phyloP scores from a whole-genome alignment of 2,888 invertebrate genomes.

The Spisula solida region DNA sequence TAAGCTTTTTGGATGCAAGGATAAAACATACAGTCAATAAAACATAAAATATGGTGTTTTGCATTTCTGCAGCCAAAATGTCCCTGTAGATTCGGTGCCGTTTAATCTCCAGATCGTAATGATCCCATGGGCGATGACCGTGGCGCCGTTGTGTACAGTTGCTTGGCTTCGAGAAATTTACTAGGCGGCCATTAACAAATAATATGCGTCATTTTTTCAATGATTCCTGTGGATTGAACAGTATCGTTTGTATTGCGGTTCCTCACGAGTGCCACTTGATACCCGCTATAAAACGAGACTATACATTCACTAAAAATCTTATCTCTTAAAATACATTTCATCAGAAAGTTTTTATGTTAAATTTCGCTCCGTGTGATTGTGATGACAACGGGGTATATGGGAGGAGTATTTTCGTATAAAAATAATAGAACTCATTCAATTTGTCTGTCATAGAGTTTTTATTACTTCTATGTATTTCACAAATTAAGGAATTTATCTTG shows the following conservation, averaged over 20 bases:
- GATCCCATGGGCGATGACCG: not conserved
- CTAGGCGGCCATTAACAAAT: not conserved
- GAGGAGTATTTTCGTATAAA: no score
- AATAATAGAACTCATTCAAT: no score
- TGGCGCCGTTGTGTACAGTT: conserved; percentile 20
- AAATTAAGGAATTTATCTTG: not conserved
- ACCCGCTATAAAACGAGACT: conserved; percentile 23
- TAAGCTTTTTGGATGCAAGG: not conserved
- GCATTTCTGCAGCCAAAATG: conserved; percentile 10
- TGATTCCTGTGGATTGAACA: not conserved
- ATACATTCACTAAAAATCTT: conserved; percentile 17
- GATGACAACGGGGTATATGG: conserved; percentile 15
- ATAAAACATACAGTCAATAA: not conserved
- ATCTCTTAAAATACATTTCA: conserved; percentile 37
- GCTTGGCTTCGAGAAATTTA: not conserved
- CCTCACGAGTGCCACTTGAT: conserved; percentile 26
- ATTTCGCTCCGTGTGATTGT: conserved; percentile 13
- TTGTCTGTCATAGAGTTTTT: no score
- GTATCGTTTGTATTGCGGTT: not conserved
- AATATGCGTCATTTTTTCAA: conserved; percentile 22
- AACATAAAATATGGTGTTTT: not conserved
- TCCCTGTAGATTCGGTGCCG: not conserved
- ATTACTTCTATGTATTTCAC: conserved; percentile 4
- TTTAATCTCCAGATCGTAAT: not conserved
- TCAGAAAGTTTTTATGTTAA: conserved; percentile 21